Base-by-base conservation (phyloP, 2,888 invertebrate species). In the Hemaris fuciformis region DNA sequence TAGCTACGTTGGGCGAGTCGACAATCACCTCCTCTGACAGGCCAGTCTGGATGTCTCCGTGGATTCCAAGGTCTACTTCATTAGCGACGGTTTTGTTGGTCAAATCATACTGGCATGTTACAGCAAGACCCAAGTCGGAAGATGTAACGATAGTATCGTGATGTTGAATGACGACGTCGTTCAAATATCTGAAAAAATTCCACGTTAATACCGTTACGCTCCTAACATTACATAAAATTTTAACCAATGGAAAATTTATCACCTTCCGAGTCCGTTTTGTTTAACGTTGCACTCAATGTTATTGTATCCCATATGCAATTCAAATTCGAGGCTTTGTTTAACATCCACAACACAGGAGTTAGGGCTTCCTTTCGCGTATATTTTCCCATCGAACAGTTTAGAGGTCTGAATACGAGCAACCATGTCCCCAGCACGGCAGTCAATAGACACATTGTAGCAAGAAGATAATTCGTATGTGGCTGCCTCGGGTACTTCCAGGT, bases 111-210 rank as follows among this genome's bases (percentile, higher is more conserved):
- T 98, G 98, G 87, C 98, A 98, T 70, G 98, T 97, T 64, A 98
- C 97, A 56, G 98, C 97, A 61, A 98, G 94, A 42, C 98, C 98
- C 77, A 98, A 94, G 94, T 98, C 98, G 58, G 98, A 97, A 67
- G 97, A 97, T 69, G 98, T 98, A 68, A 98, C 98, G 77, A 98
- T 98, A 80, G 97, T 97, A 83, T 98, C 98, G 91, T 98, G 98
- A 90, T 98, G 98, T 84, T 98, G 98, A 77, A 98, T 98, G 62
- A 98, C 97, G 66, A 98, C 97, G 88, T 98, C 98, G 87, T 98
- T 98, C 80, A 97, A 94, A 83, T 97, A 97, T 79, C 93, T 93
- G 79, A 15, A 83, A 81, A 61, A 18, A 7, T 25, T 18, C 1
- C 0, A 27, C 8, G 8, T 60, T 58, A 31, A 42, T 13, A 7